These are phyloP conservation scores for Synanthedon myopaeformis DNA, from an alignment of 2,888 invertebrate genomes.

Conservation along the genomic window DNA sequence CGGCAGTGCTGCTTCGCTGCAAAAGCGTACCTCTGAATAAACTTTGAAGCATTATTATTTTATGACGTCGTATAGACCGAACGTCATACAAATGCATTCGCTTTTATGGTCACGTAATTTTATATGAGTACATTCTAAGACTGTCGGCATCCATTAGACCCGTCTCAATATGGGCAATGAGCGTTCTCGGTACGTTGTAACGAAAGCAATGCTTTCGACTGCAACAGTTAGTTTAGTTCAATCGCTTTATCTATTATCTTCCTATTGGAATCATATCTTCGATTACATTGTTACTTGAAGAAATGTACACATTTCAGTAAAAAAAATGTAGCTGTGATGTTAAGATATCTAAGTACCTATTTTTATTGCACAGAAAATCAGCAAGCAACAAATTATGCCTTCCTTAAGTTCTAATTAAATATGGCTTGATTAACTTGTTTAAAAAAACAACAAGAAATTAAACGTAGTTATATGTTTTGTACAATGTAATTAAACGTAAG, in stretches of 20 bases:
- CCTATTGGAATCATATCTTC: background rate
- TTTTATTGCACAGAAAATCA: too few relatives aligned
- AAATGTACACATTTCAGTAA: too few relatives aligned
- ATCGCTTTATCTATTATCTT: background rate
- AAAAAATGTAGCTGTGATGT: too few relatives aligned
- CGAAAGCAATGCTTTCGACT: background rate
- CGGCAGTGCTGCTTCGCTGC: too few relatives aligned
- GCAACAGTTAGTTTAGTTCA: background rate
- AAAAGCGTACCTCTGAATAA: background rate
- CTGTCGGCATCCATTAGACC: constrained; percentile 18
- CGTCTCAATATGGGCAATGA: constrained; percentile 7
- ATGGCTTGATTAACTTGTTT: too few relatives aligned
- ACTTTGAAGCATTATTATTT: background rate
- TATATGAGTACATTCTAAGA: constrained; percentile 15
- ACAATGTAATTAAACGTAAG: too few relatives aligned
- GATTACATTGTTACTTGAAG: too few relatives aligned
- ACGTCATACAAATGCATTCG: constrained; percentile 13
- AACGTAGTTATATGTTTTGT: too few relatives aligned
- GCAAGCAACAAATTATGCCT: too few relatives aligned
- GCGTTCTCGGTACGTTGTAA: background rate
- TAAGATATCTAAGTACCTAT: too few relatives aligned
- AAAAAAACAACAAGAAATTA: too few relatives aligned
- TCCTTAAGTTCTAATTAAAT: too few relatives aligned
- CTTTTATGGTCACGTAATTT: constrained; percentile 22
- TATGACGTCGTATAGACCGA: background rate